Evolutionary conservation across 2,797 vertebrate species (phyloP).

Genomic region (Enteromius fasciolatus): DNA sequence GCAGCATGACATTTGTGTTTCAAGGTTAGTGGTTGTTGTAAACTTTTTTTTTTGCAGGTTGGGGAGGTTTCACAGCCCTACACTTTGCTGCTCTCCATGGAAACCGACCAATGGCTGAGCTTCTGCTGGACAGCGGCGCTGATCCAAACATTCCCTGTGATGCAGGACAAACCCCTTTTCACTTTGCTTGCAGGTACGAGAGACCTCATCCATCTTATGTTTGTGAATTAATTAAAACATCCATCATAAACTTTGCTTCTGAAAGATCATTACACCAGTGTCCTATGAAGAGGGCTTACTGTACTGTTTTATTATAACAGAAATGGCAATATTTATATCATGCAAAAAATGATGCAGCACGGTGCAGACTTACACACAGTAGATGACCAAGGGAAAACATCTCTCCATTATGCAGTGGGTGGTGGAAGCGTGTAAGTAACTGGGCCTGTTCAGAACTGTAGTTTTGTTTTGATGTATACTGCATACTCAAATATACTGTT

Average conservation of each 20-base stretch:
- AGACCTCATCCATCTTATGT: not conserved
- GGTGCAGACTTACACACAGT: conserved; percentile 74
- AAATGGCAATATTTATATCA: conserved; percentile 79
- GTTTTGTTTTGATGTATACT: conserved; percentile 14
- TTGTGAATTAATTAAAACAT: conserved; percentile 5
- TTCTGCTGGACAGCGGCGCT: conserved; percentile 77
- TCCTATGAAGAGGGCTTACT: not conserved
- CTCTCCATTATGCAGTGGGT: conserved; percentile 80
- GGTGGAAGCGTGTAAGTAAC: conserved; percentile 80
- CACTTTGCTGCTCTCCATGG: conserved; percentile 81
- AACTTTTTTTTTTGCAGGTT: conserved; percentile 68
- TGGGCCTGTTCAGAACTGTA: not conserved
- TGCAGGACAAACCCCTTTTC: conserved; percentile 81
- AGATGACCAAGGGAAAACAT: conserved; percentile 78
- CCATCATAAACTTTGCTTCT: not conserved
- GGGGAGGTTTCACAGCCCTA: conserved; percentile 81
- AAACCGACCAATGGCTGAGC: conserved; percentile 72
- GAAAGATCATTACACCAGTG: not conserved
- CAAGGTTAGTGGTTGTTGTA: not conserved
- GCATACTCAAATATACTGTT: not conserved
- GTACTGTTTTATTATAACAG: conserved; percentile 61
- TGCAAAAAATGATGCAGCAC: conserved; percentile 81
- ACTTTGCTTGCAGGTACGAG: conserved; percentile 70
- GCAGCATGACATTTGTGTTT: not conserved
- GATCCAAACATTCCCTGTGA: conserved; percentile 79